Conservation (phyloP, 2,113 vertebrate species). For the Boleophthalmus pectinirostris region DNA sequence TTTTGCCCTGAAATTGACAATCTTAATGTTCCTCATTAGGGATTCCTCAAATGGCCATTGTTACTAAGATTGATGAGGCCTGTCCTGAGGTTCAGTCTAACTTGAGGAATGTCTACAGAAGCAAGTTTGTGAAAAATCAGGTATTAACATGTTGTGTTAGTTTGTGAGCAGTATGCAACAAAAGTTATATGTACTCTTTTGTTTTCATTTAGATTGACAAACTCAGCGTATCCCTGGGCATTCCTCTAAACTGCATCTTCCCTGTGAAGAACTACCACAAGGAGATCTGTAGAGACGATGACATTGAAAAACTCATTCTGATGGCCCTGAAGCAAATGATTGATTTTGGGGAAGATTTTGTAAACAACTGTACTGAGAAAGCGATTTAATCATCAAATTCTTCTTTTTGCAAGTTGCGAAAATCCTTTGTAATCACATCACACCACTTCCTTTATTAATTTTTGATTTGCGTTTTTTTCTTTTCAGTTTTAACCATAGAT, state of each 20-base stretch:
- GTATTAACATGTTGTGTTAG: conserved; percentile 1
- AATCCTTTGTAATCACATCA: not conserved
- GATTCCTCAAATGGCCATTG: conserved; percentile 38
- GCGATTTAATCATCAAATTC: not conserved
- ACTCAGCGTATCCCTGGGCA: conserved; percentile 1
- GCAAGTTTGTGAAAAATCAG: conserved; percentile 14
- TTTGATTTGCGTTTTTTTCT: not conserved
- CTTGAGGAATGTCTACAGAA: conserved; percentile 21
- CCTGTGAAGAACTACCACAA: conserved; percentile 42
- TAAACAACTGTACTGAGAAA: not conserved
- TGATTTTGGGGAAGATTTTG: conserved; percentile 33
- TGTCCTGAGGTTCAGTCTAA: not conserved
- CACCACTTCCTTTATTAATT: not conserved
- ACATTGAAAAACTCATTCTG: conserved; percentile 7
- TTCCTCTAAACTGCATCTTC: conserved; percentile 34
- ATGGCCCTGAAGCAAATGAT: conserved; percentile 25
- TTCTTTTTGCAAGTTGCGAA: not conserved
- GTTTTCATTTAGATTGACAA: conserved; percentile 12
- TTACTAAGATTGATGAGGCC: conserved; percentile 44
- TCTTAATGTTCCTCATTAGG: conserved; percentile 4
- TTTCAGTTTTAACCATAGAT: not conserved
- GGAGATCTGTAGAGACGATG: not conserved
- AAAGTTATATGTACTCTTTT: not conserved
- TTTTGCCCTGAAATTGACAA: not conserved
- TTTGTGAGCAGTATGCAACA: accelerated